phyloP scores from a whole-genome alignment of 2,797 vertebrate genomes.

The Esox masquinongy region DNA sequence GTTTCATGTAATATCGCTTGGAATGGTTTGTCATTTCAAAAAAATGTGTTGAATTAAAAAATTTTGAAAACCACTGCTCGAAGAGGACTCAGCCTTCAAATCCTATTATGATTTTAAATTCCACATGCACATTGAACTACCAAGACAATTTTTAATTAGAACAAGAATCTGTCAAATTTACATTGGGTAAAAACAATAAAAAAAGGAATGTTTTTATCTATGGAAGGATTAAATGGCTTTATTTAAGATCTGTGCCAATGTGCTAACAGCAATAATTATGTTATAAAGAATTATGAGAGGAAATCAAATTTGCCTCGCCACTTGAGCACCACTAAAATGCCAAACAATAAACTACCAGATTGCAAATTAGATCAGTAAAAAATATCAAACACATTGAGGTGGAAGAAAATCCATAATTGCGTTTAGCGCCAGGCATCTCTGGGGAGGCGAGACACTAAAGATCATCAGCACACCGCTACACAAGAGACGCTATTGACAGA shows the following conservation, averaged over 20 bases:
- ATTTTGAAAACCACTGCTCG: no score
- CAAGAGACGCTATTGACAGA: conserved; percentile 98
- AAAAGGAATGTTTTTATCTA: conserved; percentile 74
- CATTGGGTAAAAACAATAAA: conserved; percentile 76
- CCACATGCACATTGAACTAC: conserved; percentile 71
- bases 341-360: conserved; percentile 99
- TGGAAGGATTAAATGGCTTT: conserved; percentile 74
- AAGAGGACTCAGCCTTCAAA: conserved; percentile 57
- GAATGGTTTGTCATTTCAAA: no score
- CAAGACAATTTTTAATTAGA: conserved; percentile 81
- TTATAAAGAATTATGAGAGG: conserved; percentile 99
- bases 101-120: conserved; percentile 75
- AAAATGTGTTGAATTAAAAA: no score
- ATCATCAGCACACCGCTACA: conserved; percentile 93
- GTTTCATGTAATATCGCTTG: no score
- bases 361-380: conserved; percentile 99
- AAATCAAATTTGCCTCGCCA: conserved; percentile 99
- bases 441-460: conserved; percentile 93
- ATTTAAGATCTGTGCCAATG: conserved; percentile 85
- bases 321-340: conserved; percentile 99
- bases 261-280: conserved; percentile 96
- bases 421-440: conserved; percentile 93
- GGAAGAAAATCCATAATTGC: conserved; percentile 99
- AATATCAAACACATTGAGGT: conserved; percentile 99
- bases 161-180: conserved; percentile 69